Base-by-base conservation (phyloP, 2,888 invertebrate species). In the Hemithea aestivaria region DNA sequence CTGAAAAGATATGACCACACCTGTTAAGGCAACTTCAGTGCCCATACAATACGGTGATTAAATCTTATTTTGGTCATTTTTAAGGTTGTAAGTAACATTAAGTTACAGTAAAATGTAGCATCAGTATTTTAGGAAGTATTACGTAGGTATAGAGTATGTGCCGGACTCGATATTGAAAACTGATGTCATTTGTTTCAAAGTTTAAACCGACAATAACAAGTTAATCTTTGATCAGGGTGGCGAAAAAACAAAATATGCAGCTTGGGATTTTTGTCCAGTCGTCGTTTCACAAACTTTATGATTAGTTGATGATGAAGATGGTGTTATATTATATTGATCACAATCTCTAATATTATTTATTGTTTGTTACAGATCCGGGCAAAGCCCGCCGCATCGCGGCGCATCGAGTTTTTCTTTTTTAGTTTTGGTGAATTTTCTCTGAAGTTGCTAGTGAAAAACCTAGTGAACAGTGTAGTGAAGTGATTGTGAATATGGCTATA, bases 331-430 rank as follows among this genome's bases (percentile, higher is more conserved):
- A n/a, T n/a, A 16, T 22, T 25, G 26, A 7, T 9, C 20, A 20
- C n/a, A 9, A 27, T 27, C 16, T 9, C 10, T 12, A 7, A 28
- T 40, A 16, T 31, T 31, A 2, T 33, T 49, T 48, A 57, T 41
- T 45, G 46, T 56, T 79, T 79, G 73, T 85, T 85, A 35, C 85
- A 84, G 85, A 74, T 74, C 65, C 77, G 80, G 80, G 77, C 82
- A 51, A 54, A 58, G 75, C 76, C 78, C 84, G 84, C 83, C 85
- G 85, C 82, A 59, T 53, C 57, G 81, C 84, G 85, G 84, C 78
- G 46, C 51, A 44, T 56, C 61, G 56, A 66, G 52, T 62, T 66
- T 61, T 29, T 59, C 60, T 56, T 40, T 62, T 65, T 66, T 62
- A 53, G 36, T 51, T 51, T 58, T 47, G 60, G 63, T 52, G 51